phyloP scores from a whole-genome alignment of 2,888 invertebrate genomes.

The Ligdia adustata region DNA sequence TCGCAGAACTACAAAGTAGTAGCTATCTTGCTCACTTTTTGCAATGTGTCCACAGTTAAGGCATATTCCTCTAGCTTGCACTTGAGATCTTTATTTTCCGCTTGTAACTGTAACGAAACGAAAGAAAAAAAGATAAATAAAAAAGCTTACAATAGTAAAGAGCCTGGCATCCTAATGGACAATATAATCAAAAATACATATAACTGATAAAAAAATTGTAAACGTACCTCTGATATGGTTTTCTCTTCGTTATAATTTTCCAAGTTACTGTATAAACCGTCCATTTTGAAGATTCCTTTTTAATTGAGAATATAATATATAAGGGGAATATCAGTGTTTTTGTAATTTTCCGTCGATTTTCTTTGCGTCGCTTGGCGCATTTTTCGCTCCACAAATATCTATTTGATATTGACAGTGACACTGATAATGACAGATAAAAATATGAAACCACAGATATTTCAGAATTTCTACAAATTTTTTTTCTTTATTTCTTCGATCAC shows the following conservation, averaged over 20 bases:
- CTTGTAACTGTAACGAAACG: conserved; percentile 63
- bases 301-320: background rate
- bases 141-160: too few relatives aligned
- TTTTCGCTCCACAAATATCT: conserved; percentile 1
- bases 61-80: conserved; percentile 58
- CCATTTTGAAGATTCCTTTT: conserved; percentile 48
- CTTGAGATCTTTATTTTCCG: conserved; percentile 66
- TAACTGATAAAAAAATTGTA: background rate
- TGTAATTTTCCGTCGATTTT: background rate
- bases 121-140: background rate
- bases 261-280: conserved; percentile 65
- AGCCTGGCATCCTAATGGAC: background rate
- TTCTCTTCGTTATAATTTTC: conserved; percentile 68
- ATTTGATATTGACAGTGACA: background rate
- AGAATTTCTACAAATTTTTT: too few relatives aligned
- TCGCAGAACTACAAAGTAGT: too few relatives aligned
- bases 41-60: conserved; percentile 54
- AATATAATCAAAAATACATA: background rate
- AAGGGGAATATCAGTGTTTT: background rate
- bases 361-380: background rate
- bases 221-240: conserved; percentile 58
- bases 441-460: background rate
- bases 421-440: background rate
- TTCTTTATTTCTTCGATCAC: too few relatives aligned
- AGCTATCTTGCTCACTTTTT: conserved; percentile 62